These are phyloP conservation scores for Phocoena phocoena DNA, from an alignment of 2,113 vertebrate genomes.

Conservation along the genomic window DNA sequence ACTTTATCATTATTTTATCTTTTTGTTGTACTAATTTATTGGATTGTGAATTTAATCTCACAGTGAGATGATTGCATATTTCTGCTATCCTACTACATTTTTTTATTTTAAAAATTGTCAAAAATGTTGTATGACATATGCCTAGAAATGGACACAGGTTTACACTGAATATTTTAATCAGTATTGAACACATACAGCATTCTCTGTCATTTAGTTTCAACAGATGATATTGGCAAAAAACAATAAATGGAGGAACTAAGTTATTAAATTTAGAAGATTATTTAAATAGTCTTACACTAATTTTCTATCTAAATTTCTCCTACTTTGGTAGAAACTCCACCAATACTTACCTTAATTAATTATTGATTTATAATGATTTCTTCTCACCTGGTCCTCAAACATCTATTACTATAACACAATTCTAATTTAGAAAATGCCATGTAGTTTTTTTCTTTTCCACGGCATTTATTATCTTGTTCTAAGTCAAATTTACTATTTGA, in stretches of 20 bases:
- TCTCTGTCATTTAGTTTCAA: neutral
- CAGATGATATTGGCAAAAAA: neutral
- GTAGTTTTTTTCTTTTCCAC: slow-evolving; percentile 34
- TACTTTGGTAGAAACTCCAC: neutral
- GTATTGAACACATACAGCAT: neutral
- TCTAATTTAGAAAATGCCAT: neutral
- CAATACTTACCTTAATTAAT: neutral
- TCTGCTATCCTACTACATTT: neutral
- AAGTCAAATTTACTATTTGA: neutral
- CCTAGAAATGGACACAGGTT: neutral
- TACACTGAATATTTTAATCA: neutral
- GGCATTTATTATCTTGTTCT: slow-evolving; percentile 50
- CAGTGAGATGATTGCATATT: neutral
- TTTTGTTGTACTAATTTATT: neutral
- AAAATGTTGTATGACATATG: neutral
- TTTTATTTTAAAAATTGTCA: neutral
- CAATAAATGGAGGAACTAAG: neutral
- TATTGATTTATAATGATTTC: neutral
- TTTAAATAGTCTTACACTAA: neutral
- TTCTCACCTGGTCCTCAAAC: neutral
- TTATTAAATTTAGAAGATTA: neutral
- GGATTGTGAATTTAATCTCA: neutral
- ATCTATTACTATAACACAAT: neutral
- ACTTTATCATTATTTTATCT: neutral
- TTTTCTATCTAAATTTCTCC: neutral